phyloP scores from a whole-genome alignment of 2,888 invertebrate species.

The Germaria angustata region DNA sequence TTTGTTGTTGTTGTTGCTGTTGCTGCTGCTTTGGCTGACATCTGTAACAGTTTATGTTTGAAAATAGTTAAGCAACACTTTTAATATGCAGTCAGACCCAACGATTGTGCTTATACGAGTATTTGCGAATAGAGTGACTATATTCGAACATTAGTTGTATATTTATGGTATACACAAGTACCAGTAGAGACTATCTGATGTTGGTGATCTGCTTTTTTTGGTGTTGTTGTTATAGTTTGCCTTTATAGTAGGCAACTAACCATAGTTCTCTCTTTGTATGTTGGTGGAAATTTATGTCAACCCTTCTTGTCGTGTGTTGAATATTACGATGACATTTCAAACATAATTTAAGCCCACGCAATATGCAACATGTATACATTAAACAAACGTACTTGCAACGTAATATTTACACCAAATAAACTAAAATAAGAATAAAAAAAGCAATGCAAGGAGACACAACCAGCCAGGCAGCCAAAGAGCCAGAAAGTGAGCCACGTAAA shows the following conservation, averaged over 20 bases:
- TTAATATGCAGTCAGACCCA: conserved; percentile 52
- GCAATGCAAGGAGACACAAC: not conserved
- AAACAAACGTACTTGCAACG: conserved; percentile 57
- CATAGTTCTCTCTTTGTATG: conserved; percentile 70
- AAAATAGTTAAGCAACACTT: conserved; percentile 65
- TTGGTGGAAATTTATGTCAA: conserved; percentile 80
- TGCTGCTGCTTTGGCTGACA: conserved; percentile 47
- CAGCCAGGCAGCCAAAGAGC: conserved; percentile 18
- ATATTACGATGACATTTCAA: conserved; percentile 80
- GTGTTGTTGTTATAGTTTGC: conserved; percentile 61
- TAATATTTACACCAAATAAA: conserved; percentile 60
- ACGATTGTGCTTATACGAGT: not conserved
- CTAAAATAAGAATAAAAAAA: conserved; percentile 2
- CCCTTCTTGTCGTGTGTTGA: conserved; percentile 80
- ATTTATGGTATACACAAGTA: conserved; percentile 53
- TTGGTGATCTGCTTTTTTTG: conserved; percentile 66
- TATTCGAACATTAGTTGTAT: conserved; percentile 50
- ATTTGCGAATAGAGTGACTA: not conserved
- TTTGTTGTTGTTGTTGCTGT: conserved; percentile 3
- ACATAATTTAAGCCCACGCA: conserved; percentile 80
- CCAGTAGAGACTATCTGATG: conserved; percentile 62
- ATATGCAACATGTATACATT: conserved; percentile 59
- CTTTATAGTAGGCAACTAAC: conserved; percentile 52
- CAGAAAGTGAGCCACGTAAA: conserved; percentile 38
- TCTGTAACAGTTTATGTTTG: conserved; percentile 67